Evolutionary conservation across 2,113 vertebrate genomes (phyloP), one percentile per base, ranked within the genome.

Genomic region (Pachypanchax playfairii): DNA sequence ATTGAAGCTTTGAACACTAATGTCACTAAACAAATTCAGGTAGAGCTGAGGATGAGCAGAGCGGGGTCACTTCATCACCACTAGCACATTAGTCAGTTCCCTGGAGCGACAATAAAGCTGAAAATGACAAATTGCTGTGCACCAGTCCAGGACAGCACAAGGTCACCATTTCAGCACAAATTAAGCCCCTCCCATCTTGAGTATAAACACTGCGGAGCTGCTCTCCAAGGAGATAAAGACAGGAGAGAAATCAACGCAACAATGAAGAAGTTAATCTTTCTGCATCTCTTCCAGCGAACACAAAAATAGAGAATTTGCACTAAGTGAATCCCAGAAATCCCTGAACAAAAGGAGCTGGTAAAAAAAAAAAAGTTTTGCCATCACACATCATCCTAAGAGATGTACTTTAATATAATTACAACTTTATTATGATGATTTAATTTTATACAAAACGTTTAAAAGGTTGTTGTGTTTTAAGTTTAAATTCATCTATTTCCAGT

Each of bases 101-200:
- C 76, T 36, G 6, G 69, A 77, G 79, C 79, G 59, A 81, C 67
- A 80, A 76, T 70, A 73, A 74, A 62, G 71, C 61, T 77, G 73
- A 80, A 75, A 59, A 81, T 81, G 76, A 85, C 72, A 84, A 84
- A 81, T 76, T 1, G 35, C 68, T 70, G 29, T 52, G 59, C 67
- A 70, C 67, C 53, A 81, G 68, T 56, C 42, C 57, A 48, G 66
- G 44, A 81, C 70, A 60, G 54, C 35, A 66, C 78, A 73, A 80
- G 84, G 80, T 84, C 80, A 73, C 65, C 59, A 81, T 79, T 57
- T 74, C 60, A 52, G 70, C 46, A 54, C 64, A 73, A 81, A 75
- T 73, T 68, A 70, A 10, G 15, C 42, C 51, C 66, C 44, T 64
- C 33, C 63, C 35, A 42, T 57, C 52, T 73, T 54, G 39, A 70